Base-by-base conservation (phyloP, 2,888 invertebrate species). In the Marronus borbonicus region DNA sequence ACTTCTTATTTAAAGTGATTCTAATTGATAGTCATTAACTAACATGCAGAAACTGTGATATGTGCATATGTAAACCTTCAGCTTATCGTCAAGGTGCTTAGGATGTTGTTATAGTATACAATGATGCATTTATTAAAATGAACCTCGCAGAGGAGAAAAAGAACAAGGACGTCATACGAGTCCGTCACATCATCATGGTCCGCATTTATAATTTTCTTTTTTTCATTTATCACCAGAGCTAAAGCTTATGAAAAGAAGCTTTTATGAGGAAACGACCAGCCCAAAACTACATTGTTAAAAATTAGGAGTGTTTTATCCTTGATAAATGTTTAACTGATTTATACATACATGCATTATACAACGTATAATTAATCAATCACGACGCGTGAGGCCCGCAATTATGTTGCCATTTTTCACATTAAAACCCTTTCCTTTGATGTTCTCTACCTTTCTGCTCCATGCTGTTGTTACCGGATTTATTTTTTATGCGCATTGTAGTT, bases 361-460 rank as follows among this genome's bases (percentile, higher is more conserved):
- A 78, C 77, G 78, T 83, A 81, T 85, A 85, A 85, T 85, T 85
- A 85, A 85, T 85, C 85, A 84, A 85, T 85, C 85, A 83, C 62
- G 78, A 66, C 80, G 81, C 76, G 77, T 80, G 80, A 82, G 81
- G 78, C 81, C 83, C 77, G 81, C 84, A 85, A 85, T 85, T 85
- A 84, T 81, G 75, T 79, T 83, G 82, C 82, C 83, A 82, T 83
- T 83, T 85, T 82, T 83, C 52, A 64, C 69, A 69, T 70, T 64
- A 77, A 77, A 77, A 36, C 72, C 72, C 36, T 77, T 64, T 74
- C 60, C 72, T 74, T 74, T 74, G 72, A 74, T 74, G 72, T 74
- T 20, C 60, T 36, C 17, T 60, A 74, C 60, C 72, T 74, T 74
- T 74, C 60, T 60, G 24, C 24, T 44, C 10, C 28, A 24, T 49